phyloP scores from a whole-genome alignment of 2,113 vertebrate species.

The Eupsittula cactorum region DNA sequence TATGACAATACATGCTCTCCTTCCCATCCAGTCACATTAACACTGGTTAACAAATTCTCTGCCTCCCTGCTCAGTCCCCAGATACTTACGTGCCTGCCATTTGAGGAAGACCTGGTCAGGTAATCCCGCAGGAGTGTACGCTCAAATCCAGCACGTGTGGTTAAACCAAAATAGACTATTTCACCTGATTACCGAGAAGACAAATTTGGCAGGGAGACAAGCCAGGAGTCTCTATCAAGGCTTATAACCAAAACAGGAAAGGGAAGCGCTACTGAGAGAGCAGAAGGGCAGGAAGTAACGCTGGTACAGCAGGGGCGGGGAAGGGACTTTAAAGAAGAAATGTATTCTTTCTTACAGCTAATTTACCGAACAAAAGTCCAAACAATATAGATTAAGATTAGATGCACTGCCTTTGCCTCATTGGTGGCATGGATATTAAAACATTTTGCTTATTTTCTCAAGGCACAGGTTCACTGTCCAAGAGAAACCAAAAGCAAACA shows the following conservation, averaged over 20 bases:
- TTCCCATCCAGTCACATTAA: not conserved
- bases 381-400: slow-evolving; percentile 53
- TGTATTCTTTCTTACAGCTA: slow-evolving; percentile 1
- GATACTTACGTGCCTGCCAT: slow-evolving; percentile 70
- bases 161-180: not conserved
- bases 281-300: slow-evolving; percentile 66
- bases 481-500: slow-evolving; percentile 50
- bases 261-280: slow-evolving; percentile 59
- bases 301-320: slow-evolving; percentile 3
- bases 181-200: slow-evolving; percentile 28
- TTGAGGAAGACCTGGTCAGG: not conserved
- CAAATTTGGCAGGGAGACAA: slow-evolving; percentile 31
- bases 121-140: not conserved
- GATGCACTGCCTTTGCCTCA: not conserved
- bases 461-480: not conserved
- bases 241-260: slow-evolving; percentile 71
- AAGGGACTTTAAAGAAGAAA: slow-evolving; percentile 39
- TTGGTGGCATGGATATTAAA: not conserved
- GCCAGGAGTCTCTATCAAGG: not conserved
- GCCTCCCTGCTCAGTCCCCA: not conserved
- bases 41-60: not conserved
- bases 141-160: not conserved
- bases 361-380: not conserved
- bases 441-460: not conserved
- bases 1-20: not conserved